phyloP scores from a whole-genome alignment of 2,888 invertebrate species.

The Leptinotarsa rubiginosa region DNA sequence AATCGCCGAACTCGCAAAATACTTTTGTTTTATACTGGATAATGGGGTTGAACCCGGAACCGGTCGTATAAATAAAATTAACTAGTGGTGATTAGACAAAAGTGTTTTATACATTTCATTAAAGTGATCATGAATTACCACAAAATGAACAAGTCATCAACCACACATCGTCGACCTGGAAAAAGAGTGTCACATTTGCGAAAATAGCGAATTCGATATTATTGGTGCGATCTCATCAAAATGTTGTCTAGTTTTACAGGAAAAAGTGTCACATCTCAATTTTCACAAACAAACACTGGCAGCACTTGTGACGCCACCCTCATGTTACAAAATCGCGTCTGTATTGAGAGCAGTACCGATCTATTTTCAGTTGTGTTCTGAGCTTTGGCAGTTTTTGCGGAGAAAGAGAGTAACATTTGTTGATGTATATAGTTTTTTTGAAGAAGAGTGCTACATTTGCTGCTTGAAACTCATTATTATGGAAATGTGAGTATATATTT shows the following conservation, averaged over 20 bases:
- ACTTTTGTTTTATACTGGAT: too few relatives aligned
- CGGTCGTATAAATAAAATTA: too few relatives aligned
- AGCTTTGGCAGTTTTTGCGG: neutral
- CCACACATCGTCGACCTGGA: neutral
- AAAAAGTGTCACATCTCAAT: constrained; percentile 9
- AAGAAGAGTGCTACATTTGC: neutral
- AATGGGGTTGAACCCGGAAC: too few relatives aligned
- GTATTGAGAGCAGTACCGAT: neutral
- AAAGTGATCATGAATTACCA: too few relatives aligned
- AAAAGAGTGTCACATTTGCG: constrained; percentile 2
- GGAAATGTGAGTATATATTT: constrained; percentile 9
- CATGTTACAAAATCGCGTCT: neutral
- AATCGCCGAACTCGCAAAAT: too few relatives aligned
- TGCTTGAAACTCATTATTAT: neutral
- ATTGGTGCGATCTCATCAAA: neutral
- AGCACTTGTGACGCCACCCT: neutral
- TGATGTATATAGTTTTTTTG: neutral
- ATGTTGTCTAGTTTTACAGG: constrained; percentile 9
- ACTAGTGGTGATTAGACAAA: too few relatives aligned
- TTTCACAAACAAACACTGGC: neutral
- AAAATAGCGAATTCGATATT: neutral
- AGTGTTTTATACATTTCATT: too few relatives aligned
- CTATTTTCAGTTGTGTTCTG: neutral
- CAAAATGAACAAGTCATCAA: too few relatives aligned
- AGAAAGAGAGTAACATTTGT: constrained; percentile 9